Evolutionary conservation across 2,797 vertebrate genomes (phyloP).

Genomic region (Melanogrammus aeglefinus): DNA sequence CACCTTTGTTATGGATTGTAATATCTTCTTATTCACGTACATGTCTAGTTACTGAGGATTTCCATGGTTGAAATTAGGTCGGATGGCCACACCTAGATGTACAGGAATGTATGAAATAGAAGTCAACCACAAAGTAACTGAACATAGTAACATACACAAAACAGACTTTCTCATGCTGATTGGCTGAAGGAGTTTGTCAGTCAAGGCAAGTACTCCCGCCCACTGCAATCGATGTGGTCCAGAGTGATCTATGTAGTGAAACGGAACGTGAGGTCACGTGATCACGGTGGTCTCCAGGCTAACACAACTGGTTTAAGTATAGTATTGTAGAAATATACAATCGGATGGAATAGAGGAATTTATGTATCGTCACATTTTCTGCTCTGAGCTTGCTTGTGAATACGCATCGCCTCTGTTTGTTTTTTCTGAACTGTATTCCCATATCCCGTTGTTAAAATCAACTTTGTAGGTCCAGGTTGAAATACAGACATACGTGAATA

Average conservation of each 20-base stretch:
- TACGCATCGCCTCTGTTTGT: background rate
- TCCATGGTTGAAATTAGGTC: background rate
- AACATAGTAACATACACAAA: too few species aligned
- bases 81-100: background rate
- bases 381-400: background rate
- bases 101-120: background rate
- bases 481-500: too few species aligned
- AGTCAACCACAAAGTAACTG: too few species aligned
- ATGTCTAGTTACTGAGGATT: too few species aligned
- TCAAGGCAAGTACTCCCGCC: too few species aligned
- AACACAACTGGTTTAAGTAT: background rate
- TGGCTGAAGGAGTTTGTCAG: too few species aligned
- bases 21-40: background rate
- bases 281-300: too few species aligned
- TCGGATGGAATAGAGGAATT: background rate
- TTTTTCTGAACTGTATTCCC: background rate
- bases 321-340: background rate
- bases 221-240: too few species aligned
- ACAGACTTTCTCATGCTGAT: too few species aligned
- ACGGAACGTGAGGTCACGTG: too few species aligned
- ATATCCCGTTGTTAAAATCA: constrained; percentile 15
- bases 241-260: too few species aligned
- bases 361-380: background rate
- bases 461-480: too few species aligned
- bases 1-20: background rate